Conservation (phyloP, 1,140 invertebrate species). For the Frieseomelitta varia region DNA sequence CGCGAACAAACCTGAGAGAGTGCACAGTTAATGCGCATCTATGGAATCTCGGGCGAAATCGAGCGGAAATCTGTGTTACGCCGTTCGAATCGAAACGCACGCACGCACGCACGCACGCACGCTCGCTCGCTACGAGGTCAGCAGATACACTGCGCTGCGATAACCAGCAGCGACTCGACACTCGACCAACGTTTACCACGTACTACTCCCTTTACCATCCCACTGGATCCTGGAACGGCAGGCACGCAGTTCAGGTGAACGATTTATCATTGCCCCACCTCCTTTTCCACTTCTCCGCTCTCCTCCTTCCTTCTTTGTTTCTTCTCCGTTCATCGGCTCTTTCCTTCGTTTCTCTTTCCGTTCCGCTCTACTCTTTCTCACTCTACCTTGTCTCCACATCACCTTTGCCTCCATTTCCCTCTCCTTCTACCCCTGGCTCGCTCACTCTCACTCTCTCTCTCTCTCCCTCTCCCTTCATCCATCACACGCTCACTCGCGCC, state of each 20-base stretch:
- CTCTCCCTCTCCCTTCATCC: no score
- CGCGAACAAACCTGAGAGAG: background rate
- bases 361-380: background rate
- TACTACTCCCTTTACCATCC: conserved; percentile 15
- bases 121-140: conserved; percentile 72
- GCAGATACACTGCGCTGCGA: conserved; percentile 73
- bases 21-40: no score
- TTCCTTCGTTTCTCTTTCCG: conserved; percentile 24
- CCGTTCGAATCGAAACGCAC: conserved; percentile 55
- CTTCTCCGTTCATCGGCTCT: conserved; percentile 30
- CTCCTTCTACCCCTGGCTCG: no score
- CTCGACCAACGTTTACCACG: conserved; percentile 21
- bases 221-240: conserved; percentile 39
- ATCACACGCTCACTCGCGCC: no score
- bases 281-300: conserved; percentile 48
- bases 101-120: conserved; percentile 75
- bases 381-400: background rate
- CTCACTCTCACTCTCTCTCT: background rate
- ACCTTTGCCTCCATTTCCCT: conserved; percentile 9
- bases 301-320: conserved; percentile 45
- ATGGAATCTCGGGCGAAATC: background rate
- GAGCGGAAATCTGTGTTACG: background rate
- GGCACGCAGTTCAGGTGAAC: conserved; percentile 75
- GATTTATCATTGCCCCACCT: conserved; percentile 78
- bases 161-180: conserved; percentile 14